phyloP scores from a whole-genome alignment of 1,140 invertebrate species.

The Prorops nasuta region DNA sequence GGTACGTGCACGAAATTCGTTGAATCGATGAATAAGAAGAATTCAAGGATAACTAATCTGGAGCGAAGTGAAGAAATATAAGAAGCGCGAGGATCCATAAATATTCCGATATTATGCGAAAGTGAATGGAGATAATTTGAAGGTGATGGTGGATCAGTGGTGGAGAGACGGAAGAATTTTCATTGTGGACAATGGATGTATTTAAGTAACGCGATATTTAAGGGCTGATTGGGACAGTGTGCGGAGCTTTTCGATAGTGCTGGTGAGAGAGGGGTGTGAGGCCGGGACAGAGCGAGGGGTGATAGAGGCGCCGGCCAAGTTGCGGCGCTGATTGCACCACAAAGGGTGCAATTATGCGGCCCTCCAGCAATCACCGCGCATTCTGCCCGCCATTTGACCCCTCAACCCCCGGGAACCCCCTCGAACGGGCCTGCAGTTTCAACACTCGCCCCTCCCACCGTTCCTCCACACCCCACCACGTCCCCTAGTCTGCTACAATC shows the following conservation, averaged over 20 bases:
- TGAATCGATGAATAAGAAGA: no score
- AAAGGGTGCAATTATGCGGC: conserved; percentile 59
- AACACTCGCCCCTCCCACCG: neutral
- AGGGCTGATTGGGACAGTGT: neutral
- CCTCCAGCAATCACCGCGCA: conserved; percentile 58
- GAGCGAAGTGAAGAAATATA: no score
- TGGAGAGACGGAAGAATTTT: neutral
- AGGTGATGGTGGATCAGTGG: neutral
- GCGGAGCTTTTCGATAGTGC: neutral
- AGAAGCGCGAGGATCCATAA: no score
- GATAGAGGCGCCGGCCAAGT: conserved; percentile 48
- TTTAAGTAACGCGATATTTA: conserved; percentile 18
- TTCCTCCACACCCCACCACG: conserved; percentile 8
- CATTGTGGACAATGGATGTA: neutral
- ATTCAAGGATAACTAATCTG: no score
- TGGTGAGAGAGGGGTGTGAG: conserved; percentile 6
- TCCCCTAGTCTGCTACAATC: conserved; percentile 6
- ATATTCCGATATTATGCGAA: no score
- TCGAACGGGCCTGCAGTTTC: conserved; percentile 4
- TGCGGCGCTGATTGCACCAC: conserved; percentile 58
- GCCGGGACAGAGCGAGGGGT: conserved; percentile 22
- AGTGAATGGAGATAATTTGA: no score
- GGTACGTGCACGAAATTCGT: no score
- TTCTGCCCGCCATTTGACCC: conserved; percentile 55
- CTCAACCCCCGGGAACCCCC: conserved; percentile 19